Evolutionary conservation across 2,797 vertebrate species (phyloP), one percentile per base, ranked within the genome.

Genomic region (Falco novaeseelandiae): DNA sequence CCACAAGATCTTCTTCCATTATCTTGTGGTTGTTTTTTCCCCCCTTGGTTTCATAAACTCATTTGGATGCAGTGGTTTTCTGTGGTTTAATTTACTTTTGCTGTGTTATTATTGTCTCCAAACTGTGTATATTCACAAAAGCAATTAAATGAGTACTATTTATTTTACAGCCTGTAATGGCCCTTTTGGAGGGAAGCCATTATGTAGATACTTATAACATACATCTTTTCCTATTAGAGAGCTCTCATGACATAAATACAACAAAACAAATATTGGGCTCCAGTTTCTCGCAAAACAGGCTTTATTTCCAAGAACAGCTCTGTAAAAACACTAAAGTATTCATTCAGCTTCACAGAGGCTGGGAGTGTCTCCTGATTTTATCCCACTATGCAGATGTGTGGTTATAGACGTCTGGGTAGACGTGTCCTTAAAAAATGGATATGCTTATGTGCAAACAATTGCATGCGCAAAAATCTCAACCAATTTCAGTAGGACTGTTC

Each of bases 91-190:
- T 96, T 96, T 96, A 93, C 86, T 97, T 97, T 95, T 90, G 79
- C 73, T 92, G 34, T 93, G 83, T 96, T 96, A 90, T 96, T 95
- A 90, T 95, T 96, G 93, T 97, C 81, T 95, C 87, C 92, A 95
- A 94, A 97, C 71, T 91, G 44, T 93, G 81, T 97, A 85, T 93
- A 93, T 96, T 97, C 93, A 96, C 93, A 94, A 97, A 93, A 87
- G 76, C 65, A 96, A 89, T 97, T 92, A 96, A 97, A 95, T 93
- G 79, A 94, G 65, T 83, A 32, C 89, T 94, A 87, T 97, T 97
- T 93, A 95, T 97, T 96, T 96, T 91, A 91, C 89, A 85, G 83
- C 61, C 71, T 91, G 67, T 97, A 96, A 97, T 96, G 89, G 94
- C 51, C 82, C 92, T 96, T 97, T 96, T 96, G 96, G 96, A 96